A percentile compares a stretch with the other conserved stretches of the same genome.
These are phyloP conservation scores for Leptopterna dolabrata DNA, from an alignment of 2,888 invertebrate species.

Conservation along the genomic window DNA sequence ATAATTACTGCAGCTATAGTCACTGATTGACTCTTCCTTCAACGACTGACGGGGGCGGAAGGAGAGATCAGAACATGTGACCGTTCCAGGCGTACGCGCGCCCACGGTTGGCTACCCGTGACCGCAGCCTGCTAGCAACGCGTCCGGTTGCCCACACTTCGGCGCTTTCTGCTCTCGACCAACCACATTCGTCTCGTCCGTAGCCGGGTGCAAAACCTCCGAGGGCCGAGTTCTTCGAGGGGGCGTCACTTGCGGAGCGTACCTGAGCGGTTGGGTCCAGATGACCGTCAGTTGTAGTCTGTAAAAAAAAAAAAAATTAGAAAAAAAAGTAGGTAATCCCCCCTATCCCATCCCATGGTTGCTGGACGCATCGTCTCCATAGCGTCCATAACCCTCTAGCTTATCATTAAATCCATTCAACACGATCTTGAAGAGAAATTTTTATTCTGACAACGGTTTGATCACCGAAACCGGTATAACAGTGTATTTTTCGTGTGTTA, in stretches of 20 bases:
- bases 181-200: not conserved
- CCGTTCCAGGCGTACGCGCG: slow-evolving; percentile 18
- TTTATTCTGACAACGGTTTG: too few relatives aligned
- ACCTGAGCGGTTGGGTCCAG: not conserved
- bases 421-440: too few relatives aligned
- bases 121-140: not conserved
- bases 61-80: not conserved
- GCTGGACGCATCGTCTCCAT: not conserved
- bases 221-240: not conserved
- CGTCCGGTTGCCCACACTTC: not conserved
- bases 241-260: not conserved
- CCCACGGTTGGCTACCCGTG: slow-evolving; percentile 10
- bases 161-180: not conserved
- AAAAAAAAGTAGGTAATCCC: too few relatives aligned
- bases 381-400: not conserved
- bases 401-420: not conserved
- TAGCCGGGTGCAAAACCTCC: not conserved
- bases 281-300: not conserved
- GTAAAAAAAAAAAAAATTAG: too few relatives aligned
- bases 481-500: too few relatives aligned
- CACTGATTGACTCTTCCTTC: not conserved
- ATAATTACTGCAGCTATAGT: not conserved
- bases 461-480: too few relatives aligned
- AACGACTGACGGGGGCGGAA: not conserved
- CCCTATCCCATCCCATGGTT: too few relatives aligned